phyloP scores from a whole-genome alignment of 2,888 invertebrate genomes.

The Xestia xanthographa region DNA sequence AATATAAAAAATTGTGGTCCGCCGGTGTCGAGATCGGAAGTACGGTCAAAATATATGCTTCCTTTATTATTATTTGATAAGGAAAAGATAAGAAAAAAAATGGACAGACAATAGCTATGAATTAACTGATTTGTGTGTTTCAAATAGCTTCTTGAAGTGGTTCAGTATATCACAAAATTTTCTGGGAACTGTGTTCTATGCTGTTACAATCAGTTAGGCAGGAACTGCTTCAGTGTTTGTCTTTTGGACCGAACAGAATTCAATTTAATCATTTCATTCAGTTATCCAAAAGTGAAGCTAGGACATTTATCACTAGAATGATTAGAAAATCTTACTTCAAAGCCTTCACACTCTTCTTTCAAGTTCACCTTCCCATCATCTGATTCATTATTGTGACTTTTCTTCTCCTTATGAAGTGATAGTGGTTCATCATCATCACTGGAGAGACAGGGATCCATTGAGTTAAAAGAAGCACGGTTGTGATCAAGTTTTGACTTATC shows the following conservation, averaged over 20 bases:
- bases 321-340: slow-evolving; percentile 38
- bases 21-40: too few relatives aligned
- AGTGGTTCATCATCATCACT: slow-evolving; percentile 78
- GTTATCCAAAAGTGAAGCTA: background rate
- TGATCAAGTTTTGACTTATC: slow-evolving; percentile 73
- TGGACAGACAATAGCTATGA: background rate
- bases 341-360: slow-evolving; percentile 40
- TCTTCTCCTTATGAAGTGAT: slow-evolving; percentile 76
- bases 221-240: too few relatives aligned
- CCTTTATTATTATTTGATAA: too few relatives aligned
- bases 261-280: background rate
- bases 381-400: slow-evolving; percentile 62
- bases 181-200: background rate
- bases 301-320: background rate
- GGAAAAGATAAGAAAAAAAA: background rate
- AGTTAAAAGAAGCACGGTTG: slow-evolving; percentile 53
- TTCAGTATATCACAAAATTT: background rate
- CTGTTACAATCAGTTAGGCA: too few relatives aligned
- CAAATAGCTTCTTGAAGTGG: background rate
- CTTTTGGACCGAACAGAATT: background rate
- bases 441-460: slow-evolving; percentile 57
- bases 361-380: slow-evolving; percentile 27
- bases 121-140: background rate
- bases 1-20: too few relatives aligned
- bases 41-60: too few relatives aligned